Evolutionary conservation across 2,888 invertebrate genomes (phyloP).

Genomic region (Orthosia cruda): DNA sequence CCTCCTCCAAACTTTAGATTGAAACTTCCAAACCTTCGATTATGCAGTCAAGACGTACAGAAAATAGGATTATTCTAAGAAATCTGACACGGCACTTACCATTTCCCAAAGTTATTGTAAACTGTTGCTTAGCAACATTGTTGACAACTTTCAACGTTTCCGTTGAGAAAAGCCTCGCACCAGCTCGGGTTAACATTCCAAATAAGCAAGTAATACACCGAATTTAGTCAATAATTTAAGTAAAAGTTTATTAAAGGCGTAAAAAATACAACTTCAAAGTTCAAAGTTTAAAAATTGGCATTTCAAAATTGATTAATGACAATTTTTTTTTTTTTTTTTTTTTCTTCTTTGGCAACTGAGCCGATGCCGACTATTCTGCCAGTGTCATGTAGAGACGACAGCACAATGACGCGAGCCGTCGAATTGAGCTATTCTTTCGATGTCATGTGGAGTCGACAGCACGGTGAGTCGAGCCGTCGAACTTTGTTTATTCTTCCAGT

Average conservation of each 20-base stretch:
- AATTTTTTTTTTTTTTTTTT: no score
- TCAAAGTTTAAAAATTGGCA: background rate
- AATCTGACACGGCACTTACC: slow-evolving; percentile 74
- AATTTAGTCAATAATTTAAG: slow-evolving; percentile 13
- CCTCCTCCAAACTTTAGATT: background rate
- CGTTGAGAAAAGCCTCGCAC: slow-evolving; percentile 83
- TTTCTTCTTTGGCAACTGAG: no score
- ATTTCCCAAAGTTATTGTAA: slow-evolving; percentile 79
- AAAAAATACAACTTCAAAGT: background rate
- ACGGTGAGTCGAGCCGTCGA: no score
- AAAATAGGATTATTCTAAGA: background rate
- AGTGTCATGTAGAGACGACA: no score
- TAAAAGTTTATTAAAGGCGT: background rate
- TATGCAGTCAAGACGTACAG: background rate
- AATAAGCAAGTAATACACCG: slow-evolving; percentile 53
- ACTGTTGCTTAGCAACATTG: slow-evolving; percentile 90
- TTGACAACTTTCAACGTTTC: slow-evolving; percentile 85
- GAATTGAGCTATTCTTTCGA: no score
- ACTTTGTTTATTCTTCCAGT: no score
- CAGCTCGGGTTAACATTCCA: slow-evolving; percentile 86
- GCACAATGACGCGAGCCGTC: no score
- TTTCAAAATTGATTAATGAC: background rate
- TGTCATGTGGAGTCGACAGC: no score
- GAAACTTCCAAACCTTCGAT: background rate
- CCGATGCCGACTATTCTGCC: no score